These are phyloP conservation scores for Leptosomus discolor DNA, from an alignment of 2,113 vertebrate species.

Conservation along the genomic window DNA sequence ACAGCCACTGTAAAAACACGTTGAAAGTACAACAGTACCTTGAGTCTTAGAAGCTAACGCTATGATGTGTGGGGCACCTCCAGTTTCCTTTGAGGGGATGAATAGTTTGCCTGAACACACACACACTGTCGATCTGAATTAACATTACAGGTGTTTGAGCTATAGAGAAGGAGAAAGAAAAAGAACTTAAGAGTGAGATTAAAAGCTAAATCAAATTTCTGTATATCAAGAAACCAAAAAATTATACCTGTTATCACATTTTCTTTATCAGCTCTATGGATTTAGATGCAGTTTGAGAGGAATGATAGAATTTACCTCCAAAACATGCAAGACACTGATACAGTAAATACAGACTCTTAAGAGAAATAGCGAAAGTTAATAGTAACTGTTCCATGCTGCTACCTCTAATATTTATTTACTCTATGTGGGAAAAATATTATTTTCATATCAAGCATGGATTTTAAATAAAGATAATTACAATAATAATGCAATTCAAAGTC, in stretches of 20 bases:
- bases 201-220: background rate
- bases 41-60: background rate
- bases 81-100: background rate
- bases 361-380: background rate
- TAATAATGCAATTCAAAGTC: background rate
- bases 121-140: background rate
- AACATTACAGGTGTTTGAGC: background rate
- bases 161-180: background rate
- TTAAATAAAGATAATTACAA: background rate
- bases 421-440: background rate
- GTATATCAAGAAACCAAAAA: background rate
- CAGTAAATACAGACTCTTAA: background rate
- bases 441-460: background rate
- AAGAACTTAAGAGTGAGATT: background rate
- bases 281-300: background rate
- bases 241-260: background rate
- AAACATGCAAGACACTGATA: background rate
- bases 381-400: background rate
- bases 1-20: background rate
- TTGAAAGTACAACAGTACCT: background rate
- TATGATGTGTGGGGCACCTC: accelerated
- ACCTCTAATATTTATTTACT: background rate
- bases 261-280: background rate
- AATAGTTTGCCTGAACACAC: background rate
- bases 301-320: background rate